Conservation (phyloP, 2,113 vertebrate genomes). For the Nymphicus hollandicus region DNA sequence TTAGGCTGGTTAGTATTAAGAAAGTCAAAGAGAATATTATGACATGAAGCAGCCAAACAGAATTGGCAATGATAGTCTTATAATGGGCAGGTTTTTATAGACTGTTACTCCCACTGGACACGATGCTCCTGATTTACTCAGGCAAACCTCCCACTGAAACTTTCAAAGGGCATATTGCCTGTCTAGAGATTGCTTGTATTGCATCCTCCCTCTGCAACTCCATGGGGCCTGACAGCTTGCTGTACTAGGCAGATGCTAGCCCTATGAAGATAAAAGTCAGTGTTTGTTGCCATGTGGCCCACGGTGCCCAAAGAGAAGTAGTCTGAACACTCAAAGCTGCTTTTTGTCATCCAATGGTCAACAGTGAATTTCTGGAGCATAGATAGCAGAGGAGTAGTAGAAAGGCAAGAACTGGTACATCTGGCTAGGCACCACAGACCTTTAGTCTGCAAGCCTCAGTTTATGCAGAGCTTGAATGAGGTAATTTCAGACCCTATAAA, state of each 20-base stretch:
- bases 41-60: conserved; percentile 50
- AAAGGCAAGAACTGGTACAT: neutral
- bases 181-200: neutral
- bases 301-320: neutral
- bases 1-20: conserved; percentile 51
- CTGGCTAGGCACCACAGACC: neutral
- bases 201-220: neutral
- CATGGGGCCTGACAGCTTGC: neutral
- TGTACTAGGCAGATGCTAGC: neutral
- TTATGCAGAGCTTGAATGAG: neutral
- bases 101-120: neutral
- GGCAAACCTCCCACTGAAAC: neutral
- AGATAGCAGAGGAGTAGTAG: neutral
- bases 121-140: neutral
- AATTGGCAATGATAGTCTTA: conserved; percentile 28
- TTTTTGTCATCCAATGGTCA: neutral
- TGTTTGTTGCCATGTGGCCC: neutral
- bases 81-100: conserved; percentile 37
- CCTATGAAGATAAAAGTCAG: neutral
- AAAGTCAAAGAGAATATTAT: conserved; percentile 49
- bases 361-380: neutral
- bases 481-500: neutral
- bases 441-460: neutral
- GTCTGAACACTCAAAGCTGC: neutral
- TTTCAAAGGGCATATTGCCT: neutral